A percentile compares a stretch with the other conserved stretches of the same genome.
phyloP scores from a whole-genome alignment of 2,888 invertebrate genomes.

The Pachydiplax longipennis region DNA sequence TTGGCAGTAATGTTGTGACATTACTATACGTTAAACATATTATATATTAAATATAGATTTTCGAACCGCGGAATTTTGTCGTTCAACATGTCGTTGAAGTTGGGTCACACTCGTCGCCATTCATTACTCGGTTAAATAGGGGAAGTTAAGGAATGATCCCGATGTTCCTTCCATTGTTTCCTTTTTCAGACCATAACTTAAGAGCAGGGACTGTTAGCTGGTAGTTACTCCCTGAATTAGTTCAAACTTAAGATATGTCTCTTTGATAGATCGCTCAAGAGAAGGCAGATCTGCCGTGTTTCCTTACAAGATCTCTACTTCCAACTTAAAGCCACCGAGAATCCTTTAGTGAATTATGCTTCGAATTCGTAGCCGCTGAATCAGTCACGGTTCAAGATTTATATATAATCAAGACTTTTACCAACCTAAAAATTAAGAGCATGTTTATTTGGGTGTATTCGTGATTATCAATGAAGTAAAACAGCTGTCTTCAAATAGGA shows the following conservation, averaged over 20 bases:
- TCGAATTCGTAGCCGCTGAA: neutral
- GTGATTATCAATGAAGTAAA: no score
- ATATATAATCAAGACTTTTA: no score
- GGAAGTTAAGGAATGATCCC: neutral
- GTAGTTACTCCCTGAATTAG: conserved; percentile 35
- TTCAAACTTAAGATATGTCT: conserved; percentile 27
- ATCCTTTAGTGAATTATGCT: neutral
- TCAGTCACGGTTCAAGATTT: no score
- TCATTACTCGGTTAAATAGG: neutral
- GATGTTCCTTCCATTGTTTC: conserved; percentile 17
- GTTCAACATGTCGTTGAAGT: neutral
- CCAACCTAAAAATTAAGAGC: no score
- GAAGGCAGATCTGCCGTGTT: conserved; percentile 11
- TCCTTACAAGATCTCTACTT: neutral
- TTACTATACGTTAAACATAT: no score
- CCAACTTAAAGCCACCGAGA: neutral
- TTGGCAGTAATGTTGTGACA: no score
- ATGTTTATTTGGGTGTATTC: no score
- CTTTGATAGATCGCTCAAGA: conserved; percentile 16
- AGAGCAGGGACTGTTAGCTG: neutral
- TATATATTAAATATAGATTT: no score
- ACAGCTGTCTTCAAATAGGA: no score
- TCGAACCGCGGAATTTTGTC: no score
- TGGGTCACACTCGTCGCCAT: neutral
- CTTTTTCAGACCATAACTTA: conserved; percentile 7